Conservation (phyloP, 2,113 vertebrate species). For the Coracopsis vasa region DNA sequence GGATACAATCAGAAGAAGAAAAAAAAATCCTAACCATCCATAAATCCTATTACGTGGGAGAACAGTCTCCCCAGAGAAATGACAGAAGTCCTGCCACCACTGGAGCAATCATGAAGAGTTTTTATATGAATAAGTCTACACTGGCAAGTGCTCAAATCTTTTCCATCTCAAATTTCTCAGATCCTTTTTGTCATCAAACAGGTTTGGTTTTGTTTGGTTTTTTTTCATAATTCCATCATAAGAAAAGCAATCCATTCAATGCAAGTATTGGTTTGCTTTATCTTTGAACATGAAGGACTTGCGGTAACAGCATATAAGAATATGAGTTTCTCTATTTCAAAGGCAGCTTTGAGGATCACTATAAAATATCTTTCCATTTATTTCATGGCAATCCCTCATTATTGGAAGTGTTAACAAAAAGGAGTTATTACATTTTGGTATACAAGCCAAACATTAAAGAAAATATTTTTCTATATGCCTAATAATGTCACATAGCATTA, state of each 20-base stretch:
- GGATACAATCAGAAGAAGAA: not conserved
- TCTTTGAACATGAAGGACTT: not conserved
- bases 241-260: not conserved
- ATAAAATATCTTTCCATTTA: not conserved
- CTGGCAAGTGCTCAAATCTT: not conserved
- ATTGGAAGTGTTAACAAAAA: not conserved
- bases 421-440: not conserved
- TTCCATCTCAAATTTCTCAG: not conserved
- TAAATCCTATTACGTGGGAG: not conserved
- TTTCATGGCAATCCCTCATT: not conserved
- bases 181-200: not conserved
- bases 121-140: not conserved
- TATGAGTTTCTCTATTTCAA: not conserved
- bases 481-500: not conserved
- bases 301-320: not conserved
- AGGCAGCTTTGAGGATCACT: not conserved
- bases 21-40: not conserved
- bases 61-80: not conserved
- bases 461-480: not conserved
- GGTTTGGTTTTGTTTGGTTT: too few species aligned
- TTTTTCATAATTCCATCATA: not conserved
- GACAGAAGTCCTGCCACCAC: not conserved
- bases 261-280: not conserved
- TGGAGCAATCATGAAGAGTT: not conserved
- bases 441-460: not conserved